phyloP scores from a whole-genome alignment of 2,113 vertebrate genomes.

The Macheiramphus alcinus region DNA sequence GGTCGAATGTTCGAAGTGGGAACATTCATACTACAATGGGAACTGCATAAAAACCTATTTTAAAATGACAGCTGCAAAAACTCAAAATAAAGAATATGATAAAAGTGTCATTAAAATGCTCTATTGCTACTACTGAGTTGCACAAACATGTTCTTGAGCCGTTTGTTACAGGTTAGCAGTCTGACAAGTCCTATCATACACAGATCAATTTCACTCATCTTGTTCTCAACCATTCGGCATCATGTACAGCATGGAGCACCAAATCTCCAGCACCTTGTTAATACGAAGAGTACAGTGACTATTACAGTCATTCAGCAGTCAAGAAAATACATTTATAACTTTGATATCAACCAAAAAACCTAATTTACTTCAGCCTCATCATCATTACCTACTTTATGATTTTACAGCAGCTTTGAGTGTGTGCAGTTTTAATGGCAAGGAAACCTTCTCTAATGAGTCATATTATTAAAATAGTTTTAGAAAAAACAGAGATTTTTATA shows the following conservation, averaged over 20 bases:
- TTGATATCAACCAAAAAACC: background rate
- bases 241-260: background rate
- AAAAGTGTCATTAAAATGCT: background rate
- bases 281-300: background rate
- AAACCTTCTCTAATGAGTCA: background rate
- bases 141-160: background rate
- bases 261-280: background rate
- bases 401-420: background rate
- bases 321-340: background rate
- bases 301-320: background rate
- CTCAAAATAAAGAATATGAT: background rate
- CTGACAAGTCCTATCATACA: background rate
- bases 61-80: background rate
- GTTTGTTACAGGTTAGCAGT: background rate
- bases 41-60: background rate
- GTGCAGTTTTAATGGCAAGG: background rate
- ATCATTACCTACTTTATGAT: background rate
- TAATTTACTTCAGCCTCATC: background rate
- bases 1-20: background rate
- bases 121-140: background rate
- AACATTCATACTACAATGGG: background rate
- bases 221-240: background rate
- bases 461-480: background rate
- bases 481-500: background rate
- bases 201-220: background rate